A percentile compares a stretch with the other conserved stretches of the same genome.
Conservation (phyloP, 2,113 vertebrate species). For the Sceloporus undulatus region DNA sequence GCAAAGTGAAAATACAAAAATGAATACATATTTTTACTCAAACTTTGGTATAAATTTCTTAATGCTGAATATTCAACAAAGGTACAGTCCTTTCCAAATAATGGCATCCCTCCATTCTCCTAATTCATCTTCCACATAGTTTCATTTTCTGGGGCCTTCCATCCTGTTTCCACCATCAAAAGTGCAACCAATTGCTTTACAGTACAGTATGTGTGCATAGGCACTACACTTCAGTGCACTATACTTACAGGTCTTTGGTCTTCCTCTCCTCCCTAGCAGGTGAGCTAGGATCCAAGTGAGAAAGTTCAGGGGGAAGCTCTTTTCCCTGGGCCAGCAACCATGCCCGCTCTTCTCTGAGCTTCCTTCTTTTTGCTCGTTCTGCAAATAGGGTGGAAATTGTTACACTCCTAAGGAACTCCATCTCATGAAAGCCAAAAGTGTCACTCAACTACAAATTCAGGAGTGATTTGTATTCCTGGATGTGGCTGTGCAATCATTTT, state of each 20-base stretch:
- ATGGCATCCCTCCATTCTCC: not conserved
- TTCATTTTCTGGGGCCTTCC: not conserved
- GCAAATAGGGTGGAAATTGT: slow-evolving; percentile 16
- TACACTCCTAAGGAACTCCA: not conserved
- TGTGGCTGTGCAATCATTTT: not conserved
- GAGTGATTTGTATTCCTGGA: not conserved
- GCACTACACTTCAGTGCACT: not conserved
- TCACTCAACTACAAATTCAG: not conserved
- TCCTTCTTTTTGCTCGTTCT: slow-evolving; percentile 94
- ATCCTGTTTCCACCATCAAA: not conserved
- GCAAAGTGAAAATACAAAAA: slow-evolving; percentile 57
- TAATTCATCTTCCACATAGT: not conserved
- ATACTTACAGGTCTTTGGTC: slow-evolving; percentile 91
- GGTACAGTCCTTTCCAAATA: not conserved
- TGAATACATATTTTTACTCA: slow-evolving; percentile 41
- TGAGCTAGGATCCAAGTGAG: slow-evolving; percentile 91
- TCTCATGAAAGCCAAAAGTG: not conserved
- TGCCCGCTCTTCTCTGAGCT: slow-evolving; percentile 92
- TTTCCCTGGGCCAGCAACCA: slow-evolving; percentile 95
- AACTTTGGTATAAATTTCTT: not conserved
- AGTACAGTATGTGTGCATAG: not conserved
- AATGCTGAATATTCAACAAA: not conserved
- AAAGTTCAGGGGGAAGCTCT: slow-evolving; percentile 91
- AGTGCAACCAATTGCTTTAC: not conserved
- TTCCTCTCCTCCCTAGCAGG: slow-evolving; percentile 83